Evolutionary conservation across 2,888 invertebrate genomes (phyloP).

Genomic region (Ptilodon capucinus): DNA sequence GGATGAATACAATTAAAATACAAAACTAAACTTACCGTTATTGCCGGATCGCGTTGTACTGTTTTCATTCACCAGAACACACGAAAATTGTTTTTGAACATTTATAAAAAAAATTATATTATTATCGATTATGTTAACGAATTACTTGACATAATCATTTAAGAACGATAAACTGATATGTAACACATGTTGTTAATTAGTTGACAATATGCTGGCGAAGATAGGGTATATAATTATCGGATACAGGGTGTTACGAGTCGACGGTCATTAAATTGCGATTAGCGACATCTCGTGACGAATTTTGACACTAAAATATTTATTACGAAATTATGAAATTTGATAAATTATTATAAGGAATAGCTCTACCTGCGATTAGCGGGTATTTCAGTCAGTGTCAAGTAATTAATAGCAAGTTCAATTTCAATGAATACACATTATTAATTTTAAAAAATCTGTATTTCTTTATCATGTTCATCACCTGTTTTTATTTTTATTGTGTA

Average conservation of each 20-base stretch:
- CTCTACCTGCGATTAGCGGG: too few species aligned
- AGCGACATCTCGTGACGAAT: not conserved
- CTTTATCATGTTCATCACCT: too few species aligned
- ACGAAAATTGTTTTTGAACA: too few species aligned
- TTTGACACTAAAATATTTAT: not conserved
- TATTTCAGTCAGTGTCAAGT: too few species aligned
- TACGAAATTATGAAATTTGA: constrained; percentile 1
- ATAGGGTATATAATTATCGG: constrained; percentile 14
- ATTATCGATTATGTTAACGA: not conserved
- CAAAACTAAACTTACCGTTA: too few species aligned
- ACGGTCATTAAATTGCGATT: not conserved
- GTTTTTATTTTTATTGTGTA: too few species aligned
- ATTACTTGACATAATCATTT: constrained; percentile 7
- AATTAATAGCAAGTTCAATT: too few species aligned
- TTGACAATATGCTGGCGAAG: constrained; percentile 11
- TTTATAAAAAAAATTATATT: not conserved
- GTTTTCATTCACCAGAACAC: not conserved
- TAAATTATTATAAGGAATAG: too few species aligned
- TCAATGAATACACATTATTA: too few species aligned
- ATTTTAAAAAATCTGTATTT: too few species aligned
- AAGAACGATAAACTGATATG: constrained; percentile 15
- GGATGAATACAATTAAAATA: too few species aligned
- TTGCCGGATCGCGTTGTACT: not conserved
- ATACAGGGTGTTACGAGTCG: constrained; percentile 7
- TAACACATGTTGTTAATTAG: constrained; percentile 26